phyloP scores from a whole-genome alignment of 2,113 vertebrate species.

The Anguilla rostrata region DNA sequence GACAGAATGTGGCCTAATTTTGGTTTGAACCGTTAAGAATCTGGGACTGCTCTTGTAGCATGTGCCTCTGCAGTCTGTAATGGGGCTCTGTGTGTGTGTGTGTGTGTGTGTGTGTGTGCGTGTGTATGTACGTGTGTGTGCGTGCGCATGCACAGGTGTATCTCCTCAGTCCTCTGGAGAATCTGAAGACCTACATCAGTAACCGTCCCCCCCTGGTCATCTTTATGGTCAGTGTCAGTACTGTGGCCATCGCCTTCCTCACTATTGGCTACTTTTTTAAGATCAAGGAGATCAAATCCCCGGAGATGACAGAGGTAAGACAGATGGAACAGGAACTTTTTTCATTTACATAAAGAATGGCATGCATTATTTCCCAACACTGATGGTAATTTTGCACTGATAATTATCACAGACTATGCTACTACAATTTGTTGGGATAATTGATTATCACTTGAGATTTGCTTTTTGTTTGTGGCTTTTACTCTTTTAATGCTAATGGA shows the following conservation, averaged over 20 bases:
- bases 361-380: not conserved
- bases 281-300: conserved; percentile 98
- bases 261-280: conserved; percentile 98
- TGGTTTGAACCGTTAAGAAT: not conserved
- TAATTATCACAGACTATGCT: not conserved
- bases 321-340: not conserved
- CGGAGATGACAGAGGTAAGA: conserved; percentile 90
- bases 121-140: not conserved
- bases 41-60: not conserved
- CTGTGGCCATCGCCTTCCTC: conserved; percentile 94
- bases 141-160: conserved; percentile 63
- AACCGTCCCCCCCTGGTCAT: conserved; percentile 94
- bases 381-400: not conserved
- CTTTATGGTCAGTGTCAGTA: conserved; percentile 97
- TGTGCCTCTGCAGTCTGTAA: not conserved
- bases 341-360: not conserved
- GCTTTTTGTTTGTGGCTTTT: not conserved
- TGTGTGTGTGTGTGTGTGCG: not conserved
- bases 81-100: not conserved
- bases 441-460: conserved; percentile 2
- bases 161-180: conserved; percentile 88
- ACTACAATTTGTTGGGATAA: not conserved
- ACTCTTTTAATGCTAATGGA: not conserved
- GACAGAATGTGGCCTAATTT: not conserved
- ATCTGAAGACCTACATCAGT: conserved; percentile 89